Conservation (phyloP, 1,140 invertebrate genomes). For the Acyrthosiphon pisum region DNA sequence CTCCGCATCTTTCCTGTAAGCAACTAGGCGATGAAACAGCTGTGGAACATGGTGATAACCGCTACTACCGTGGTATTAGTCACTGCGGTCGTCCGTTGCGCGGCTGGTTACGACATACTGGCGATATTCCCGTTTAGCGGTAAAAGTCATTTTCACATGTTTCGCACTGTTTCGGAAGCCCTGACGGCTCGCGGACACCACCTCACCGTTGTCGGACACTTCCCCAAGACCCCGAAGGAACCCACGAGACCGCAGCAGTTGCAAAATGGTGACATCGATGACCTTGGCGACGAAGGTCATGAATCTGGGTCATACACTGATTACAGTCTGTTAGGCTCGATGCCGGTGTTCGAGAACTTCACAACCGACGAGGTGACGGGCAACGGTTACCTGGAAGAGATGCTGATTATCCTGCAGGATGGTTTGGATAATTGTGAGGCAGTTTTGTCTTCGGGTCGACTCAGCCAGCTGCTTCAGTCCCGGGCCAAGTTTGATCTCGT, state of each 20-base stretch:
- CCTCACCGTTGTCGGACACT: conserved; percentile 60
- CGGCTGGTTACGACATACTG: conserved; percentile 60
- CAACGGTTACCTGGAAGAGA: neutral
- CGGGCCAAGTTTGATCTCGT: conserved; percentile 8
- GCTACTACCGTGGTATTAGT: neutral
- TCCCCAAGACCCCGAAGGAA: neutral
- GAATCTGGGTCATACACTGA: conserved; percentile 3
- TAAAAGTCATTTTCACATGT: conserved; percentile 63
- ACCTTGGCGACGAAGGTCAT: too few relatives aligned
- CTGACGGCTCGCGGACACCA: conserved; percentile 62
- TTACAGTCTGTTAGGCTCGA: conserved; percentile 8
- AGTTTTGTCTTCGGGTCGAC: conserved; percentile 25
- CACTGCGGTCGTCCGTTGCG: neutral
- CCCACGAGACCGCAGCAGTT: neutral
- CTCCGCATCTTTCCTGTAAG: neutral
- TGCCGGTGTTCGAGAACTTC: conserved; percentile 32
- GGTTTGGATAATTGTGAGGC: conserved; percentile 38
- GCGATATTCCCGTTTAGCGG: conserved; percentile 60
- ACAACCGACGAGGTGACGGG: neutral
- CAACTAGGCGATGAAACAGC: neutral
- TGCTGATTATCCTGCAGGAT: conserved; percentile 30
- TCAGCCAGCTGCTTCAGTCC: neutral
- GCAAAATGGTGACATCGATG: neutral
- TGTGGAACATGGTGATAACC: neutral
- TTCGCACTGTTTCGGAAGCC: conserved; percentile 60